These are phyloP conservation scores for Climacteris rufus DNA, from an alignment of 2,113 vertebrate genomes.

Conservation along the genomic window DNA sequence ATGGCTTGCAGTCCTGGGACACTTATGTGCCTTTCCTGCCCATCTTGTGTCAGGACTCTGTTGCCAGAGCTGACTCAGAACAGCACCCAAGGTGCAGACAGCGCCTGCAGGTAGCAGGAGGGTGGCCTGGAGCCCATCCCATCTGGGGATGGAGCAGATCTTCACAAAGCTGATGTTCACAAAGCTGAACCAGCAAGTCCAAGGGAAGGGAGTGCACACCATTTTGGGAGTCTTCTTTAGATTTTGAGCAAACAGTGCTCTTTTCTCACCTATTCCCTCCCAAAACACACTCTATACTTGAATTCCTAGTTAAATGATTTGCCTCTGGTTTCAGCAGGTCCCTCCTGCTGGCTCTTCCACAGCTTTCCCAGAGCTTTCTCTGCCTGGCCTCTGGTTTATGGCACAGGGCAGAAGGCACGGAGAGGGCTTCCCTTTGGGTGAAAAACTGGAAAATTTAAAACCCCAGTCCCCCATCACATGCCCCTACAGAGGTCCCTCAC, in stretches of 20 bases:
- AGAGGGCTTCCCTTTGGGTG: neutral
- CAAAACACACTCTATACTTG: neutral
- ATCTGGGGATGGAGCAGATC: neutral
- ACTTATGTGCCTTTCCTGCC: neutral
- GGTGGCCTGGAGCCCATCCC: neutral
- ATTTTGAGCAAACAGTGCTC: neutral
- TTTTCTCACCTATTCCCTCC: neutral
- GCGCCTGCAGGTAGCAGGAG: neutral
- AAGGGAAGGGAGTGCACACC: rapidly evolving
- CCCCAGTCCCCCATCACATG: rapidly evolving
- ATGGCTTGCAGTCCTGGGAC: neutral
- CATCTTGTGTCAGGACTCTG: rapidly evolving
- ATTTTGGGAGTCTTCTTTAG: neutral
- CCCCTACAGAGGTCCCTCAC: rapidly evolving
- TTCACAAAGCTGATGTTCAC: neutral
- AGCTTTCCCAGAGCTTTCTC: rapidly evolving
- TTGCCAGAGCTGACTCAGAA: neutral
- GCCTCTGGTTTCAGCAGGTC: neutral
- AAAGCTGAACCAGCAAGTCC: neutral
- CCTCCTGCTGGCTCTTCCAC: neutral
- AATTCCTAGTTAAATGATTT: neutral
- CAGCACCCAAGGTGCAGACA: neutral
- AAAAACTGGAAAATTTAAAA: neutral
- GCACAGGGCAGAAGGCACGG: rapidly evolving
- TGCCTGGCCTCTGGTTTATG: neutral